Evolutionary conservation across 2,113 vertebrate genomes (phyloP).

Genomic region (Pongo abelii): DNA sequence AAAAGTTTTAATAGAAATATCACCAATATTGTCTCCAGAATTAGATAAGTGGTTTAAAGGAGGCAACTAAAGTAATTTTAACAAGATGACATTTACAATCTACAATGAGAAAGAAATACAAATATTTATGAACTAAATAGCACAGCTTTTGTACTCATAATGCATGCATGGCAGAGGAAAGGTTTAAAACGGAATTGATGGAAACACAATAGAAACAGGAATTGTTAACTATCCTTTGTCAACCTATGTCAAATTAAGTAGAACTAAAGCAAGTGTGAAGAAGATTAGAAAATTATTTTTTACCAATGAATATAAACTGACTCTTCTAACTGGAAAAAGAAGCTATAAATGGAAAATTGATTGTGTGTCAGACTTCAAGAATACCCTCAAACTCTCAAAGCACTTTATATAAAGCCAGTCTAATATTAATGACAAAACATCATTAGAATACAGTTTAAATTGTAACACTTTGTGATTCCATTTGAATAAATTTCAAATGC

Average conservation of each 20-base stretch:
- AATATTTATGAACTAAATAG: slow-evolving; percentile 33
- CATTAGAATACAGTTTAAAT: neutral
- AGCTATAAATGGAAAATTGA: neutral
- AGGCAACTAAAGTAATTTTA: neutral
- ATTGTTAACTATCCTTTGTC: neutral
- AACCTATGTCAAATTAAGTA: neutral
- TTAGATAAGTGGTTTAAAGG: neutral
- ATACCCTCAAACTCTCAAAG: neutral
- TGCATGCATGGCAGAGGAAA: neutral
- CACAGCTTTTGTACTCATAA: neutral
- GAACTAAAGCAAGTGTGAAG: neutral
- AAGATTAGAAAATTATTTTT: neutral
- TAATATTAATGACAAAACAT: neutral
- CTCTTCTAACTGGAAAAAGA: neutral
- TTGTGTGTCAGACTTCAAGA: neutral
- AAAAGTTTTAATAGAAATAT: neutral
- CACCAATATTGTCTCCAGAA: neutral
- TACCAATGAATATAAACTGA: neutral
- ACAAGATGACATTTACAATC: neutral
- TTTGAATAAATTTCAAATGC: neutral
- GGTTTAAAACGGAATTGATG: neutral
- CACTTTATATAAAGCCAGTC: neutral
- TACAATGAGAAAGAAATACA: neutral
- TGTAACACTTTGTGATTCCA: neutral
- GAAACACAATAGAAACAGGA: neutral